Conservation (phyloP, 2,113 vertebrate genomes). For the Elachura formosa region DNA sequence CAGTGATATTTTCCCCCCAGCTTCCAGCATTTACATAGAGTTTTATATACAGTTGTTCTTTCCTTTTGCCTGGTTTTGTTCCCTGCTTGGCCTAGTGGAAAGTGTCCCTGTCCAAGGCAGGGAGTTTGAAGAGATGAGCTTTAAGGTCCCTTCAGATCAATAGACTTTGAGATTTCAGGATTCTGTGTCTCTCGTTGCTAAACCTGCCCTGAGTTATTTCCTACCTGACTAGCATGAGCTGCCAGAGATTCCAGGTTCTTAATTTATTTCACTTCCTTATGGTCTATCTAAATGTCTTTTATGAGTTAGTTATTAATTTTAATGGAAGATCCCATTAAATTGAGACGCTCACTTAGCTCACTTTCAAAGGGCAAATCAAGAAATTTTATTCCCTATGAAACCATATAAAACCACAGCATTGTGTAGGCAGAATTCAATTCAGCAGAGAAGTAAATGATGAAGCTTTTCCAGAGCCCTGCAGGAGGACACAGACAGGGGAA, state of each 20-base stretch:
- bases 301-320: not conserved
- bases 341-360: not conserved
- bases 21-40: not conserved
- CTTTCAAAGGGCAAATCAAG: not conserved
- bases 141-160: not conserved
- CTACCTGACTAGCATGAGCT: not conserved
- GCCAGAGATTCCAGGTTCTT: not conserved
- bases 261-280: not conserved
- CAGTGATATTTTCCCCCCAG: rapidly evolving
- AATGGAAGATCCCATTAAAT: not conserved
- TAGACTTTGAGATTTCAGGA: not conserved
- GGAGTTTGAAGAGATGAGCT: not conserved
- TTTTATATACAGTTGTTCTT: not conserved
- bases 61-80: not conserved
- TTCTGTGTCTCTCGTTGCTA: not conserved
- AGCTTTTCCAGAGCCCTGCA: not conserved
- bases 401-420: not conserved
- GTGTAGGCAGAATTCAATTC: not conserved
- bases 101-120: not conserved
- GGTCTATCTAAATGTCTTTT: not conserved
- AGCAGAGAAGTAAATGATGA: not conserved
- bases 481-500: not conserved
- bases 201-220: not conserved
- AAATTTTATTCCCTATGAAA: not conserved
- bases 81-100: not conserved